Evolutionary conservation across 2,113 vertebrate genomes (phyloP).

Genomic region (Mirounga angustirostris): DNA sequence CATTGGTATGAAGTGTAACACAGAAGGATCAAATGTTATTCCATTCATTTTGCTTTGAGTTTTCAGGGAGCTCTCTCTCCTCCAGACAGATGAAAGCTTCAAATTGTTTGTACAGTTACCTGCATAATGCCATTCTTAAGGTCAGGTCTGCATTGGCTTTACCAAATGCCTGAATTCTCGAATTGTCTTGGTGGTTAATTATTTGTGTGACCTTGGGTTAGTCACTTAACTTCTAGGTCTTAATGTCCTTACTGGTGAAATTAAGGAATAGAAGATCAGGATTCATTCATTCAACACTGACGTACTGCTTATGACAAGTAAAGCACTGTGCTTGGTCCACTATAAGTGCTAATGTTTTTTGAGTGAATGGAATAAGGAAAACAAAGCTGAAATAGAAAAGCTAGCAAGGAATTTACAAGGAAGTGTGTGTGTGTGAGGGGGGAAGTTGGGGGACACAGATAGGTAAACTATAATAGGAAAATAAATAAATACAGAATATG

Average conservation of each 20-base stretch:
- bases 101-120: neutral
- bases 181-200: neutral
- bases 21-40: neutral
- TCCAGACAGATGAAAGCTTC: conserved; percentile 12
- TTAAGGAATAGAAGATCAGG: neutral
- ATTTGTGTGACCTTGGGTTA: neutral
- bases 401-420: neutral
- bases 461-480: neutral
- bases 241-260: conserved; percentile 28
- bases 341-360: neutral
- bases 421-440: neutral
- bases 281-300: neutral
- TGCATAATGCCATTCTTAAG: neutral
- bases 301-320: neutral
- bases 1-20: neutral
- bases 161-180: neutral
- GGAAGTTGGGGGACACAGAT: neutral
- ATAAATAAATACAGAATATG: neutral
- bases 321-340: neutral
- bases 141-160: neutral
- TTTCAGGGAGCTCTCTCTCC: conserved; percentile 13
- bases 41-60: conserved; percentile 35
- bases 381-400: neutral
- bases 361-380: conserved; percentile 1
- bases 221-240: conserved; percentile 9